phyloP scores from a whole-genome alignment of 2,113 vertebrate genomes.

The Diphyllodes magnificus region DNA sequence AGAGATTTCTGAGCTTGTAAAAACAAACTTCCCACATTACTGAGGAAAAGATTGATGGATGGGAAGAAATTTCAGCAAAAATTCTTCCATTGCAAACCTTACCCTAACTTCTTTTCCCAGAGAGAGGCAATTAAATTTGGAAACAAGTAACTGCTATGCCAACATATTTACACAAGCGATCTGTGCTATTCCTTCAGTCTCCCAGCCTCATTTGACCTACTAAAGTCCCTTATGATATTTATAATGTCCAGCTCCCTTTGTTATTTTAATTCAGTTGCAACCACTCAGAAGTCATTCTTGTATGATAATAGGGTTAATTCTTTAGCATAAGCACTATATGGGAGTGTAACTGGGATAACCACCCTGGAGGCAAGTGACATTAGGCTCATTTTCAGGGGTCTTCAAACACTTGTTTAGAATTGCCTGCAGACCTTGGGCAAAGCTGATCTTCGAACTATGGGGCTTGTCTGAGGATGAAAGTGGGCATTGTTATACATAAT shows the following conservation, averaged over 20 bases:
- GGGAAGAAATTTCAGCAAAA: background rate
- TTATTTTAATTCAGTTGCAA: background rate
- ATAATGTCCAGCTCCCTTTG: background rate
- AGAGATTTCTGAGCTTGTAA: background rate
- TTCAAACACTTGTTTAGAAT: constrained; percentile 6
- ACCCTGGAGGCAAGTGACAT: background rate
- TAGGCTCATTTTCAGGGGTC: background rate
- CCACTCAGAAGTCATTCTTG: background rate
- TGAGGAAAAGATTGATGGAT: background rate
- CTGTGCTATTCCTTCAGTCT: background rate
- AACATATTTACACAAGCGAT: background rate
- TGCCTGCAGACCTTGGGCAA: background rate
- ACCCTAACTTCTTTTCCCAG: background rate
- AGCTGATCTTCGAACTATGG: background rate
- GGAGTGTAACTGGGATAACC: background rate
- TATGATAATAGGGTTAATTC: background rate
- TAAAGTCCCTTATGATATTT: background rate
- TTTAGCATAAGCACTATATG: background rate
- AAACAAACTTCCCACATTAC: background rate
- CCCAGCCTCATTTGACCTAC: background rate
- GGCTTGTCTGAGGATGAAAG: background rate
- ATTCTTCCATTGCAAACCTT: background rate
- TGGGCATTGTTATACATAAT: background rate
- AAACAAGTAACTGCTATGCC: background rate
- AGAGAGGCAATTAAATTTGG: background rate